Conservation (phyloP, 2,797 vertebrate genomes). For the Manis javanica region DNA sequence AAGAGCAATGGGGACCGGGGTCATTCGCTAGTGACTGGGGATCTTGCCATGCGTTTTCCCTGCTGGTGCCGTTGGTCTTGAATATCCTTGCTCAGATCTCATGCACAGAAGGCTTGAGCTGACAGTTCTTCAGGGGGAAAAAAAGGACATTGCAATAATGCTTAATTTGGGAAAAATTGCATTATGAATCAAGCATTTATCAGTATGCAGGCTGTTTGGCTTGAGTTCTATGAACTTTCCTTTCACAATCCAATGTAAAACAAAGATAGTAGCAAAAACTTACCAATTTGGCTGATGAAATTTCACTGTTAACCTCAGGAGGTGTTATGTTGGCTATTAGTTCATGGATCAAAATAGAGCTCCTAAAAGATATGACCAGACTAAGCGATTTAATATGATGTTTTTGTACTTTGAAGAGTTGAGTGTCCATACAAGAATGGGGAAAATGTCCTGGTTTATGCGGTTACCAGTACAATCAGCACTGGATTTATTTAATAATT, state of each 20-base stretch:
- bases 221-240: background rate
- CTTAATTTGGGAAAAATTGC: background rate
- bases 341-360: background rate
- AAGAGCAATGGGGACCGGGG: background rate
- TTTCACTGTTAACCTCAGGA: background rate
- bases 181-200: background rate
- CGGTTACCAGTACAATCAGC: background rate
- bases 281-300: background rate
- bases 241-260: background rate
- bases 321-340: rapidly evolving
- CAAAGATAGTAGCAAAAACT: background rate
- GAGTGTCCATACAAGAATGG: background rate
- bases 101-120: background rate
- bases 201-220: background rate
- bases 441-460: background rate
- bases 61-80: background rate
- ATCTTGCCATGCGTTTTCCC: background rate
- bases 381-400: background rate
- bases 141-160: background rate
- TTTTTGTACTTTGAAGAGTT: background rate
- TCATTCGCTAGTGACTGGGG: background rate
- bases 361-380: background rate
- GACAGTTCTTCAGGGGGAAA: background rate
- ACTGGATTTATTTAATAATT: too few relatives aligned
- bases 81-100: constrained; percentile 18